Evolutionary conservation across 92 coral and sea anemone species (phyloP).

Genomic region (Palythoa grandiflora): DNA sequence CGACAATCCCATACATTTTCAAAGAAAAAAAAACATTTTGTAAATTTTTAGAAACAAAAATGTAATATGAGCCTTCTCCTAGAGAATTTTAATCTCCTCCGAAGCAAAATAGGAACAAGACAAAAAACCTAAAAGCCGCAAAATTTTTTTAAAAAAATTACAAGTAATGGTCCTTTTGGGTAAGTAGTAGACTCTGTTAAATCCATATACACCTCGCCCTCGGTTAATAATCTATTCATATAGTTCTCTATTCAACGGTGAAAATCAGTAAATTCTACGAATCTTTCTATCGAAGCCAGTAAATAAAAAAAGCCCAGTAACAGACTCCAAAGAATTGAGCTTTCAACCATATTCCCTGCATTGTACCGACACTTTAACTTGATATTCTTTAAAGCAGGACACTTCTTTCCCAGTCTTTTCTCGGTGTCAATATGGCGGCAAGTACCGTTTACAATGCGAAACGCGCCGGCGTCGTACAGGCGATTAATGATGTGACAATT

Average conservation of each 20-base stretch:
- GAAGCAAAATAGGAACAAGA: no score
- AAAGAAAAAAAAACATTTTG: no score
- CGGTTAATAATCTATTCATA: neutral
- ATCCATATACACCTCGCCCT: no score
- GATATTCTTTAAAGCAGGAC: slow-evolving; percentile 87
- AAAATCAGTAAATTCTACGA: neutral
- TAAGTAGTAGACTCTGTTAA: no score
- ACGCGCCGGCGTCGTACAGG: slow-evolving; percentile 98
- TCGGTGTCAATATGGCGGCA: slow-evolving; percentile 93
- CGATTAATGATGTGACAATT: slow-evolving; percentile 96
- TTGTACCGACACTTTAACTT: slow-evolving; percentile 87
- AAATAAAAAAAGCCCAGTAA: neutral
- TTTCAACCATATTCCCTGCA: slow-evolving; percentile 17
- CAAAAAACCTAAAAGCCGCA: no score
- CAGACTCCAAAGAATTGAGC: slow-evolving; percentile 14
- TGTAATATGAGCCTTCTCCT: no score
- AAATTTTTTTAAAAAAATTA: no score
- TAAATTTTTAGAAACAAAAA: no score
- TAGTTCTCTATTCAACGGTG: neutral
- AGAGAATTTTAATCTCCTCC: no score
- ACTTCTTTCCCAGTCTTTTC: slow-evolving; percentile 77
- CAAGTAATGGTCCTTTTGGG: no score
- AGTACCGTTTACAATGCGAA: slow-evolving; percentile 97
- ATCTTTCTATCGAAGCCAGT: neutral
- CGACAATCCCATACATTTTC: no score